These are phyloP conservation scores for Crioceris asparagi DNA, from an alignment of 2,888 invertebrate species.

Conservation along the genomic window DNA sequence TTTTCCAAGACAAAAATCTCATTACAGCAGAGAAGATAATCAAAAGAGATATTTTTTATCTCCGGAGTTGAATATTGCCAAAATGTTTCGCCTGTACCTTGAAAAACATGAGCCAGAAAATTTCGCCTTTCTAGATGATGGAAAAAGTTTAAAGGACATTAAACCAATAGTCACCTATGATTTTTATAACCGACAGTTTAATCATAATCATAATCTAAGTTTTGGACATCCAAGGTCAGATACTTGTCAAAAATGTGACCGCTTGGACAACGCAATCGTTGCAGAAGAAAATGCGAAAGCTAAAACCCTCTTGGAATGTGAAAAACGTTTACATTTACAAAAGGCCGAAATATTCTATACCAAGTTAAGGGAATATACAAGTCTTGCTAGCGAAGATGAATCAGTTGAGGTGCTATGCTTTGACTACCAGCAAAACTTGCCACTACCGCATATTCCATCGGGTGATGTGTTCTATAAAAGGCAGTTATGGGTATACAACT, in stretches of 20 bases:
- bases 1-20: conserved; percentile 9
- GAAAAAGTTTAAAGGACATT: conserved; percentile 2
- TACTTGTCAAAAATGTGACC: conserved; percentile 10
- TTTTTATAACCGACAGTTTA: conserved; percentile 8
- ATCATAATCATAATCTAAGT: conserved; percentile 7
- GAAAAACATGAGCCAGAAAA: conserved; percentile 7
- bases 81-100: conserved; percentile 10
- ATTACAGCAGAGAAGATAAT: conserved; percentile 10
- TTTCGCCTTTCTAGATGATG: conserved; percentile 1
- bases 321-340: conserved; percentile 3
- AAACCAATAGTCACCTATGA: conserved; percentile 10
- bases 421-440: conserved; percentile 3
- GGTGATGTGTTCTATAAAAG: conserved; percentile 2
- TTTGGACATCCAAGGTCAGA: conserved; percentile 10
- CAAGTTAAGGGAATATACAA: conserved; percentile 1
- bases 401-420: conserved; percentile 4
- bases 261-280: conserved; percentile 1
- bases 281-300: conserved; percentile 5
- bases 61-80: conserved; percentile 8
- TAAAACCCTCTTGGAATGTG: conserved; percentile 1
- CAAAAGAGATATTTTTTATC: conserved; percentile 8
- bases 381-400: conserved; percentile 6
- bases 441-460: conserved; percentile 2
- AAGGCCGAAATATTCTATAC: conserved; percentile 5
- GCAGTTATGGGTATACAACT: conserved; percentile 2